These are phyloP conservation scores for Tupaia tana DNA, from an alignment of 2,113 vertebrate species.

Conservation along the genomic window DNA sequence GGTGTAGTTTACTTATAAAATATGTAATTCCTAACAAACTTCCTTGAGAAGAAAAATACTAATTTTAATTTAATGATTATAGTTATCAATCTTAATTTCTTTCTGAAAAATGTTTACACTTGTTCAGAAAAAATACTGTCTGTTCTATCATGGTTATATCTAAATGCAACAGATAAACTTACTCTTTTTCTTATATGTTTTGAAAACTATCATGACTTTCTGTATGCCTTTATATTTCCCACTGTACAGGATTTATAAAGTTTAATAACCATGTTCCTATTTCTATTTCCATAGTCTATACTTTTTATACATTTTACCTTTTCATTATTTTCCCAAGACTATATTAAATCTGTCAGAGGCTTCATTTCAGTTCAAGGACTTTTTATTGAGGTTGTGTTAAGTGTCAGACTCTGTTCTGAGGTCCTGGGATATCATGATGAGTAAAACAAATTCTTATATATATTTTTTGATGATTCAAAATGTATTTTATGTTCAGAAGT, in stretches of 20 bases:
- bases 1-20: conserved; percentile 27
- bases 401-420: not conserved
- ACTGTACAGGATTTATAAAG: conserved; percentile 1
- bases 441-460: conserved; percentile 10
- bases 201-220: conserved; percentile 44
- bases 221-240: not conserved
- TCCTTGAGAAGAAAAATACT: conserved; percentile 8
- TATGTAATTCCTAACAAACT: not conserved
- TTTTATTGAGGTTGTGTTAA: conserved; percentile 10
- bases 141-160: not conserved
- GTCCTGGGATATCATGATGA: not conserved
- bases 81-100: not conserved
- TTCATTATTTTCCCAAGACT: conserved; percentile 62
- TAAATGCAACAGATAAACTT: not conserved
- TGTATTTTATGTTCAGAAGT: not conserved
- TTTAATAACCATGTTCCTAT: conserved; percentile 44
- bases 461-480: not conserved
- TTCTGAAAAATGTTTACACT: conserved; percentile 45
- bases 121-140: not conserved
- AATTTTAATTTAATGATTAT: not conserved
- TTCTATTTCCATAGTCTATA: not conserved
- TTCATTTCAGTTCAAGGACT: conserved; percentile 49
- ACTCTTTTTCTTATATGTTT: conserved; percentile 1
- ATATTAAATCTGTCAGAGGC: conserved; percentile 35
- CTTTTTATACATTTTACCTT: conserved; percentile 1